Conservation (phyloP, 2,113 vertebrate species). For the Hypomesus transpacificus region DNA sequence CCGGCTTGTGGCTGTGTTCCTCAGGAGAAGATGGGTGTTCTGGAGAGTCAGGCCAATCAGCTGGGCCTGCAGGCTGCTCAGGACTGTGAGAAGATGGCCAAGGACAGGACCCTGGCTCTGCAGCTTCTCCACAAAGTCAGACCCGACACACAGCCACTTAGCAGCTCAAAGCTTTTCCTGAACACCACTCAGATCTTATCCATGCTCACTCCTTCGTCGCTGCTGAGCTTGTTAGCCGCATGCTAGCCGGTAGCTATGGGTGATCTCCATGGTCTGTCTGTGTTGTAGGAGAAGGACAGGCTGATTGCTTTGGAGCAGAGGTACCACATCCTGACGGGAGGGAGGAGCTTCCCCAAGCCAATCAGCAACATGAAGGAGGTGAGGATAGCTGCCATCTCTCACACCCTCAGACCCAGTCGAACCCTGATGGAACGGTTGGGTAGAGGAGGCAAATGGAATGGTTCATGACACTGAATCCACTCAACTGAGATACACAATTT, state of each 20-base stretch:
- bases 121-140: conserved; percentile 88
- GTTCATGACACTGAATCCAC: not conserved
- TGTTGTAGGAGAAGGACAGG: conserved; percentile 85
- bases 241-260: not conserved
- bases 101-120: conserved; percentile 74
- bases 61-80: conserved; percentile 80
- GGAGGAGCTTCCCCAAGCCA: conserved; percentile 77
- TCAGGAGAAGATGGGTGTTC: conserved; percentile 82
- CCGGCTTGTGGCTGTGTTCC: conserved; percentile 6
- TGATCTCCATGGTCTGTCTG: not conserved
- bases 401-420: not conserved
- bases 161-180: not conserved
- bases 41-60: conserved; percentile 89
- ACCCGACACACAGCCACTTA: not conserved
- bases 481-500: too few species aligned
- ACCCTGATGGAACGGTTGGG: not conserved
- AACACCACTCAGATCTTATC: not conserved
- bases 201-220: not conserved
- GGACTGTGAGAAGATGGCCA: conserved; percentile 80
- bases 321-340: conserved; percentile 77
- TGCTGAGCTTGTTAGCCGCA: not conserved
- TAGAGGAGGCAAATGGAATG: not conserved
- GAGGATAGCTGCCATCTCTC: conserved; percentile 36
- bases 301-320: conserved; percentile 78
- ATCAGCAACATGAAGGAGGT: conserved; percentile 81